Percentiles rank a stretch among this genome's conserved stretches.
Evolutionary conservation across 2,888 invertebrate genomes (phyloP).

Genomic region (Rapana venosa): DNA sequence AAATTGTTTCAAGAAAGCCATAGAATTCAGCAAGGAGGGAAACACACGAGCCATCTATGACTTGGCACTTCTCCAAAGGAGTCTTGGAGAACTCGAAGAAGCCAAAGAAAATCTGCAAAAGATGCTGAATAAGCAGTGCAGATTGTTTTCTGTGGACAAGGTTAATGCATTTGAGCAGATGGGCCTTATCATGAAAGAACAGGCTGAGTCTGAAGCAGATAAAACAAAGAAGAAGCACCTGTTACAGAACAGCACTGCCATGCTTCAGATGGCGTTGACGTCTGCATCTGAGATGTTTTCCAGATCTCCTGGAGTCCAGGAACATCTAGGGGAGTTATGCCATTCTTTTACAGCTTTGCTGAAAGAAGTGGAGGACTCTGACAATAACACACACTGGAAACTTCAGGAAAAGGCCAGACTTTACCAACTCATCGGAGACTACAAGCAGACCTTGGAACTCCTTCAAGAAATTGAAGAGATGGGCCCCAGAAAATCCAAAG

Average conservation of each 20-base stretch:
- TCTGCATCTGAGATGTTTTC: background rate
- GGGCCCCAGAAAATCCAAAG: background rate
- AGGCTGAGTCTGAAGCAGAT: conserved; percentile 4
- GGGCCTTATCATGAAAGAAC: conserved; percentile 1
- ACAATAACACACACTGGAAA: background rate
- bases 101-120: background rate
- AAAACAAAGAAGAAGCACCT: background rate
- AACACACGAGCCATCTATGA: conserved; percentile 28
- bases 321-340: conserved; percentile 17
- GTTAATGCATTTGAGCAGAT: conserved; percentile 24
- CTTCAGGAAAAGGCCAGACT: conserved; percentile 23
- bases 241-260: background rate
- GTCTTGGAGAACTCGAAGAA: conserved; percentile 22
- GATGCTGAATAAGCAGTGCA: background rate
- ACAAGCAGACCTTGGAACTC: background rate
- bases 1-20: conserved; percentile 11
- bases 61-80: conserved; percentile 13
- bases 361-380: background rate
- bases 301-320: background rate
- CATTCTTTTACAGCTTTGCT: conserved; percentile 17
- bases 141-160: background rate
- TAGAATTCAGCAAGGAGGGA: conserved; percentile 4
- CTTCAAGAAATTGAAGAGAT: conserved; percentile 28
- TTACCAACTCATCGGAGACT: background rate
- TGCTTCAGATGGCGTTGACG: conserved; percentile 12